phyloP scores from a whole-genome alignment of 2,113 vertebrate genomes.

The Vombatus ursinus region DNA sequence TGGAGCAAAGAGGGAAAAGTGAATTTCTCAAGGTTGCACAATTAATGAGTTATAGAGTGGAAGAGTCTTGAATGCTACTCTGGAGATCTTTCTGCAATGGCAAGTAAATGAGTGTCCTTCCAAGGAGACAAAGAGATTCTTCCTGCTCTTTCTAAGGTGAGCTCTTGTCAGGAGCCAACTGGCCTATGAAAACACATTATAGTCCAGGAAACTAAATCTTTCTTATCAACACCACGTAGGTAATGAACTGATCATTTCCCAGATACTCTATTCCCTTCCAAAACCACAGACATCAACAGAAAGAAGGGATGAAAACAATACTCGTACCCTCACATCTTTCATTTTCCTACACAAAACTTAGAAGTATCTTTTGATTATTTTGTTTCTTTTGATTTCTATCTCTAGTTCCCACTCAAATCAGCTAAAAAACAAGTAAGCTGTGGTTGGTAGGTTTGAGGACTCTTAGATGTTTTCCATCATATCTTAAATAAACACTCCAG shows the following conservation, averaged over 20 bases:
- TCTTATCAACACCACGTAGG: neutral
- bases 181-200: neutral
- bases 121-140: neutral
- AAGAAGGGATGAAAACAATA: neutral
- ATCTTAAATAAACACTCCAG: neutral
- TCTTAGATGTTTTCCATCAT: neutral
- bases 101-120: neutral
- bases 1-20: neutral
- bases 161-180: neutral
- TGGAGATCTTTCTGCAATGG: neutral
- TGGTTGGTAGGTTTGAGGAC: neutral
- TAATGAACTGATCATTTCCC: neutral
- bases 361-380: neutral
- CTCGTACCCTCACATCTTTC: neutral
- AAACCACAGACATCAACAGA: neutral
- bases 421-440: neutral
- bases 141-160: neutral
- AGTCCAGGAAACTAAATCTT: neutral
- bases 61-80: neutral
- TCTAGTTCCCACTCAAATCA: neutral
- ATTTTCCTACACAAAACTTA: neutral
- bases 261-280: neutral
- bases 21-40: neutral
- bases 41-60: neutral
- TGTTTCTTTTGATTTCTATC: neutral